Evolutionary conservation across 2,113 vertebrate species (phyloP).

Genomic region (Varanus salvator): DNA sequence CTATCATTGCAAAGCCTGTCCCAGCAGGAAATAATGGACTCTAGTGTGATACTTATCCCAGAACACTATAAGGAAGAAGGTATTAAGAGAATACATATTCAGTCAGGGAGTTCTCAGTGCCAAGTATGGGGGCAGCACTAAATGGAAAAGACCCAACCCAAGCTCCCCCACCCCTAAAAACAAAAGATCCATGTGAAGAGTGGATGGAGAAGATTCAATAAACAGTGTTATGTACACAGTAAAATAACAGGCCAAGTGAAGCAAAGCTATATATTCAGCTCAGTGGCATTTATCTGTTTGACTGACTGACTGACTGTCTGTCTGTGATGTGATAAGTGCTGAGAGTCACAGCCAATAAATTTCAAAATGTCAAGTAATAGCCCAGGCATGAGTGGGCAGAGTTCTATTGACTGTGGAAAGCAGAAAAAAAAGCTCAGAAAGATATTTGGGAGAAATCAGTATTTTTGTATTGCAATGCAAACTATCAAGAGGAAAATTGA

Average conservation of each 20-base stretch:
- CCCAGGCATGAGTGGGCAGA: constrained; percentile 32
- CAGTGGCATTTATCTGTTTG: constrained; percentile 44
- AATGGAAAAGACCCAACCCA: not conserved
- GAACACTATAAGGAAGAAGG: not conserved
- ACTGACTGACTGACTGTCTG: constrained; percentile 31
- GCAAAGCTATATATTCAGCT: constrained; percentile 30
- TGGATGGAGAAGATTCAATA: constrained; percentile 28
- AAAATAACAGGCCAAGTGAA: constrained; percentile 37
- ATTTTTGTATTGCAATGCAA: constrained; percentile 32
- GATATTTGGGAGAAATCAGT: constrained; percentile 15
- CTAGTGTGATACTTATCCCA: not conserved
- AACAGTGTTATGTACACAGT: constrained; percentile 20
- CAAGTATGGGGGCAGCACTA: not conserved
- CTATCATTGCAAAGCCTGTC: not conserved
- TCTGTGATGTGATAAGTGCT: constrained; percentile 43
- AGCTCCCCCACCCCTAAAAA: not conserved
- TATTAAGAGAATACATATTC: not conserved
- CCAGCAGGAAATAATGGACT: not conserved
- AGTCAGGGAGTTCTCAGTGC: not conserved
- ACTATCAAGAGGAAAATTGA: constrained; percentile 23
- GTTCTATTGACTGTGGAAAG: constrained; percentile 10
- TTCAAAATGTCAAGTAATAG: constrained; percentile 48
- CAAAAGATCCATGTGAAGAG: constrained; percentile 3
- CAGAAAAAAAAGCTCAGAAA: not conserved
- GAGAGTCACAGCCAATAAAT: constrained; percentile 45